These are phyloP conservation scores for Smithornis capensis DNA, from an alignment of 2,113 vertebrate species.

Conservation along the genomic window DNA sequence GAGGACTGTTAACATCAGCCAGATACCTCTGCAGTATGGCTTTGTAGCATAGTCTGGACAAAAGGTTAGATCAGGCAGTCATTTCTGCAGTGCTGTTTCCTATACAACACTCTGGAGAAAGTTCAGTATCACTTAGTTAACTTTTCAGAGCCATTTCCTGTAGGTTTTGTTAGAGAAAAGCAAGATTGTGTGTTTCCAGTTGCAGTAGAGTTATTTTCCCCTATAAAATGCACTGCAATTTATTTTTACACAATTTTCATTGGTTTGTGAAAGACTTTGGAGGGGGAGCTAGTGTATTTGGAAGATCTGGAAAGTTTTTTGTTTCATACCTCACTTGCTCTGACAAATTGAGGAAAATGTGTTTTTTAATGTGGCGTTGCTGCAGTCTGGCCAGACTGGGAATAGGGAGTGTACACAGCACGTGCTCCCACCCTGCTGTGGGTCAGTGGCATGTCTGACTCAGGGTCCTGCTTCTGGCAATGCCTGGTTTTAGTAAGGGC, in stretches of 20 bases:
- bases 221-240: slow-evolving; percentile 10
- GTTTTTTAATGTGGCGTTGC: neutral
- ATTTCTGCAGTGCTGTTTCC: slow-evolving; percentile 3
- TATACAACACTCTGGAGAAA: slow-evolving; percentile 44
- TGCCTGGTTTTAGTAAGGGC: neutral
- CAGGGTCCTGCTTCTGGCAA: neutral
- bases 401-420: rapidly evolving
- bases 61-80: slow-evolving; percentile 20
- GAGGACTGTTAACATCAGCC: slow-evolving; percentile 32
- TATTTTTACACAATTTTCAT: neutral
- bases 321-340: neutral
- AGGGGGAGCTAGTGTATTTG: neutral
- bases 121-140: slow-evolving; percentile 54
- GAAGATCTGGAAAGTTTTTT: neutral
- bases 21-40: neutral
- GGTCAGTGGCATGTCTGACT: rapidly evolving
- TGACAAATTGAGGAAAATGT: slow-evolving; percentile 36
- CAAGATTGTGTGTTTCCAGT: slow-evolving; percentile 18
- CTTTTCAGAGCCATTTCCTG: slow-evolving; percentile 54
- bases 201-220: neutral
- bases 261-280: neutral
- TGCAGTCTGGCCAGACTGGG: neutral
- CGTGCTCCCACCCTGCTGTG: rapidly evolving
- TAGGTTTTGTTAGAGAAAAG: slow-evolving; percentile 32
- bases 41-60: neutral